Evolutionary conservation across 1,140 invertebrate genomes (phyloP).

Genomic region (Drosophila equinoxialis): DNA sequence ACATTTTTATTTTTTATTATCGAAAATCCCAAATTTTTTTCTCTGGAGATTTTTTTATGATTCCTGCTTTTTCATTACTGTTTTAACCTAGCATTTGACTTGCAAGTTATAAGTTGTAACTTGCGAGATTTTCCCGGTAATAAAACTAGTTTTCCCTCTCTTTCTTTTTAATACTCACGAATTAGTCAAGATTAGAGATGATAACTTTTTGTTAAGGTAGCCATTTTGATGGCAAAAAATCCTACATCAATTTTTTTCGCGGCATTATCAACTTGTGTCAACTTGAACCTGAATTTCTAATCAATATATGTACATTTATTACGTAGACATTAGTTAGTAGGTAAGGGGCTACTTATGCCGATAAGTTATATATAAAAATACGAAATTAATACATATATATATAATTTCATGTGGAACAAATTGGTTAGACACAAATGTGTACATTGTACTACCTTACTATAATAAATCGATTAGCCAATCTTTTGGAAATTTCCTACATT

Average conservation of each 20-base stretch:
- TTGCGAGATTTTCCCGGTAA: slow-evolving; percentile 41
- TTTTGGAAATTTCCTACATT: slow-evolving; percentile 5
- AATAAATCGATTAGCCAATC: background rate
- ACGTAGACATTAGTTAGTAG: background rate
- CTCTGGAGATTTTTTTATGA: slow-evolving; percentile 72
- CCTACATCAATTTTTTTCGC: background rate
- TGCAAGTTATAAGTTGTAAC: slow-evolving; percentile 5
- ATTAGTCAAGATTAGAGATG: slow-evolving; percentile 52
- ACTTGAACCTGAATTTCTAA: background rate
- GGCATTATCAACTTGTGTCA: slow-evolving; percentile 30
- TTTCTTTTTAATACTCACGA: slow-evolving; percentile 36
- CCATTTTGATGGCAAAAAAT: slow-evolving; percentile 4
- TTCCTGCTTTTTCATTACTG: slow-evolving; percentile 42
- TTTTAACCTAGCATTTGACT: slow-evolving; percentile 59
- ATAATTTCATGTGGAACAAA: background rate
- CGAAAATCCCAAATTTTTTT: slow-evolving; percentile 66
- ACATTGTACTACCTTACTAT: too few relatives aligned
- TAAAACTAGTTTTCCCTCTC: slow-evolving; percentile 40
- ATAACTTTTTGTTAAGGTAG: slow-evolving; percentile 58
- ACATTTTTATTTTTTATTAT: slow-evolving; percentile 66
- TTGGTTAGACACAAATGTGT: background rate
- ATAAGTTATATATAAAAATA: background rate
- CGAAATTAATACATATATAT: too few relatives aligned
- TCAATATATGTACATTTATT: background rate
- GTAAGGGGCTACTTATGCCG: background rate